Conservation (phyloP, 2,888 invertebrate genomes). For the Cantharis lateralis region DNA sequence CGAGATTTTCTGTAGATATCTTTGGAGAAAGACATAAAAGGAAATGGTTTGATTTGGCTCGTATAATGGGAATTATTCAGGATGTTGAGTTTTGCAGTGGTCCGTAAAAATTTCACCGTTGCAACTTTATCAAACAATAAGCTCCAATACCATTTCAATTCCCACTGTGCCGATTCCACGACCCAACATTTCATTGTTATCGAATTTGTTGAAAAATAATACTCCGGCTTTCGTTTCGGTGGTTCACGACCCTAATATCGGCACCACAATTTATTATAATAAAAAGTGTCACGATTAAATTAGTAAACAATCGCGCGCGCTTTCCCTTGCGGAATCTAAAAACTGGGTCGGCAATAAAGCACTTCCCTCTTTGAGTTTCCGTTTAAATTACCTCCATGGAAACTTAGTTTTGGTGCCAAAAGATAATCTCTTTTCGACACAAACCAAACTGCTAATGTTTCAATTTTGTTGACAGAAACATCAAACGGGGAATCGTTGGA, state of each 20-base stretch:
- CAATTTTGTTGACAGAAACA: neutral
- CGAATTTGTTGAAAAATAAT: neutral
- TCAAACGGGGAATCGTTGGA: neutral
- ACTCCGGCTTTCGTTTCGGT: neutral
- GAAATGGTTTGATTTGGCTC: neutral
- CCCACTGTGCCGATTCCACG: neutral
- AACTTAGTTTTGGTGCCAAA: neutral
- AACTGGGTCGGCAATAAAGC: neutral
- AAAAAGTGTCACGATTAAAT: neutral
- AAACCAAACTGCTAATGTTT: neutral
- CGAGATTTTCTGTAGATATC: no score
- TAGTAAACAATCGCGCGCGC: neutral
- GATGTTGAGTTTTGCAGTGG: neutral
- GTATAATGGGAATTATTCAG: neutral
- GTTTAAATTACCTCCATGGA: neutral
- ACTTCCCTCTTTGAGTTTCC: neutral
- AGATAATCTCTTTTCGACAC: neutral
- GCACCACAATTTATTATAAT: neutral
- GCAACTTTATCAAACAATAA: neutral
- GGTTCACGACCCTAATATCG: neutral
- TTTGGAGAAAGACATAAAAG: neutral
- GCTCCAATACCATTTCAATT: neutral
- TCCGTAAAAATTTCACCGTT: neutral
- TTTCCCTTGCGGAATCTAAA: neutral
- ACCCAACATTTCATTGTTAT: neutral